Base-by-base conservation (phyloP, 2,888 invertebrate genomes). In the Serripes groenlandicus region DNA sequence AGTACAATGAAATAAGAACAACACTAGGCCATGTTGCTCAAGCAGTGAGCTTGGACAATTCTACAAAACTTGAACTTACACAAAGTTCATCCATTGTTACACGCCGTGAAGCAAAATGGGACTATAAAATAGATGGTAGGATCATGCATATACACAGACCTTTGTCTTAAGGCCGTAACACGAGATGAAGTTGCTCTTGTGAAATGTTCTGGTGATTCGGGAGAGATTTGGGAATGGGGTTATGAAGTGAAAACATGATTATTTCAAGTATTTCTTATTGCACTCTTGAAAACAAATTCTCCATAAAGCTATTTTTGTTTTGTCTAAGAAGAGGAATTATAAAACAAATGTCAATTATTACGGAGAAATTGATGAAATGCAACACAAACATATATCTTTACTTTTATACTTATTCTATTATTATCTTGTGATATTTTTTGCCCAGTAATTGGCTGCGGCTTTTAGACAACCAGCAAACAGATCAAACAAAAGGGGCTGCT, bases 1-100 rank as follows among this genome's bases (percentile, higher is more conserved):
- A 58, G 21, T 56, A 34, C 34, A 34, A 18, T 3, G 54, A 71
- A 58, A 71, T 71, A 21, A 28, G 71, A n/a, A 56, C 71, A 1
- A 7, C 30, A 5, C 42, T 26, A 28, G 68, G 68, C 3, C 18
- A 32, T 7, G 34, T 62, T 28, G 21, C 34, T 34, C 30, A 34
- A 34, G 34, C 62, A 18, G 62, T 7, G 1, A 62, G 4, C 32
- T 18, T 7, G 32, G 62, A 30, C 3, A 34, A 62, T 62, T 34
- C 62, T 18, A 34, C 34, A 0, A 3, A 62, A 4, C 4, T 62
- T 5, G 34, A 34, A 34, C 18, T 62, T 9, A 7, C 7, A 34
- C 4, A 15, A 0, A 62, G 34, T 34, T 23, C 62, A 18, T 62
- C 62, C 7, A 4, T 32, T 2, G 0, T 62, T 7, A 30, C 21